Conservation (phyloP, 35 echinoderm and acorn worm genomes). For the Ophiothrix spiculata region DNA sequence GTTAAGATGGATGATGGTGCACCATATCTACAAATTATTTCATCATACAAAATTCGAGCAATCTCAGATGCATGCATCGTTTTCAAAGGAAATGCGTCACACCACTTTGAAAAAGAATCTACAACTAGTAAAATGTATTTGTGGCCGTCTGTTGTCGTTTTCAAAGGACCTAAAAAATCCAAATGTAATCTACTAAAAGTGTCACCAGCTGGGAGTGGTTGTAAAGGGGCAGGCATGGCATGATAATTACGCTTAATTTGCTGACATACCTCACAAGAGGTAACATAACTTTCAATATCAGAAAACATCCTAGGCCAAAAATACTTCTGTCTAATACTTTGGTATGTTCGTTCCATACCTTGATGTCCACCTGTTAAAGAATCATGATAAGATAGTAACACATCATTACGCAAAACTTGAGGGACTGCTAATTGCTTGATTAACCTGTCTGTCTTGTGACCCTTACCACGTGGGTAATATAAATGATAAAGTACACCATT, state of each 20-base stretch:
- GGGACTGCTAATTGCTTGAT: constrained; percentile 35
- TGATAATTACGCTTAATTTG: constrained; percentile 43
- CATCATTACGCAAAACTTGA: constrained; percentile 28
- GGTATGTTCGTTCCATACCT: constrained; percentile 54
- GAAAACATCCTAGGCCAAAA: constrained; percentile 51
- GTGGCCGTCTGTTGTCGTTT: constrained; percentile 27
- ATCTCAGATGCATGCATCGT: constrained; percentile 41
- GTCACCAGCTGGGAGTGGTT: constrained; percentile 36
- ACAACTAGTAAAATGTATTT: constrained; percentile 57
- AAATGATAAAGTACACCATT: constrained; percentile 24
- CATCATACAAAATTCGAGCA: constrained; percentile 40
- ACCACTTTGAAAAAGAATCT: constrained; percentile 54
- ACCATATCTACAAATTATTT: constrained; percentile 54
- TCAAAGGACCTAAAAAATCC: constrained; percentile 49
- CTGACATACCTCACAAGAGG: constrained; percentile 40
- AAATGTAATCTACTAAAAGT: constrained; percentile 50
- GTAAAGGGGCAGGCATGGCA: constrained; percentile 29
- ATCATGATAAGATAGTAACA: constrained; percentile 53
- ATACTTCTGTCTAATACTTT: constrained; percentile 47
- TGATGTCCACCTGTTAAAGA: constrained; percentile 34
- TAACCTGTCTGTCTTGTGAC: constrained; percentile 13
- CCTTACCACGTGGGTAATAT: constrained; percentile 29
- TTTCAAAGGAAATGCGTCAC: constrained; percentile 51
- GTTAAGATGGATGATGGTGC: constrained; percentile 40
- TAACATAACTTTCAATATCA: constrained; percentile 27